Percentiles rank a stretch among this genome's conserved stretches.
Evolutionary conservation across 2,888 invertebrate species (phyloP).

Genomic region (Coenonympha arcania): DNA sequence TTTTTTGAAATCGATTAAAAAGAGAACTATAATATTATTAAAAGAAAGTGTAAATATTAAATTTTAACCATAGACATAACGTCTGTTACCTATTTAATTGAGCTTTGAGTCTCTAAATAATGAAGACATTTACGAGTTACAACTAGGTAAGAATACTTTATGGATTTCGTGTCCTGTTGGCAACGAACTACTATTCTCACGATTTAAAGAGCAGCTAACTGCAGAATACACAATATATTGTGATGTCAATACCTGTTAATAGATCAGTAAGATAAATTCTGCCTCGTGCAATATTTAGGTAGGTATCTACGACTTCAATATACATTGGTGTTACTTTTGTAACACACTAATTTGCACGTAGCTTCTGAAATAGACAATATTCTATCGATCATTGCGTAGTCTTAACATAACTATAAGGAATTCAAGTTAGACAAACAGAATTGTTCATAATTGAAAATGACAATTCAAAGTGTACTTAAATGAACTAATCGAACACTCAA

Average conservation of each 20-base stretch:
- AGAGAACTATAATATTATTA: no score
- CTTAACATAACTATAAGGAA: background rate
- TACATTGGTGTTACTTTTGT: slow-evolving; percentile 6
- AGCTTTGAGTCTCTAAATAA: background rate
- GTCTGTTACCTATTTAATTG: background rate
- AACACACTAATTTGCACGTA: slow-evolving; percentile 3
- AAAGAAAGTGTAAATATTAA: no score
- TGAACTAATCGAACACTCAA: no score
- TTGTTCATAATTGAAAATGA: background rate
- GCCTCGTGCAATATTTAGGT: slow-evolving; percentile 7
- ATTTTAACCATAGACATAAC: no score
- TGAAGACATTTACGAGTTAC: no score
- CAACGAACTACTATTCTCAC: slow-evolving; percentile 26
- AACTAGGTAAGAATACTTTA: no score
- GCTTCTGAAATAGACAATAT: slow-evolving; percentile 1
- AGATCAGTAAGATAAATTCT: slow-evolving; percentile 12
- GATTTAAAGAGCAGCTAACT: slow-evolving; percentile 17
- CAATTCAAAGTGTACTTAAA: no score
- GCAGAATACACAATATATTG: slow-evolving; percentile 1
- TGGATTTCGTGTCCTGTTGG: slow-evolving; percentile 21
- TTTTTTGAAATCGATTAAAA: background rate
- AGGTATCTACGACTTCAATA: slow-evolving; percentile 14
- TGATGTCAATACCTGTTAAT: slow-evolving; percentile 10
- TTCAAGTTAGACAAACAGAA: background rate
- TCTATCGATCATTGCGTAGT: slow-evolving; percentile 4